These are phyloP conservation scores for Panurus biarmicus DNA, from an alignment of 2,113 vertebrate genomes.

Conservation along the genomic window DNA sequence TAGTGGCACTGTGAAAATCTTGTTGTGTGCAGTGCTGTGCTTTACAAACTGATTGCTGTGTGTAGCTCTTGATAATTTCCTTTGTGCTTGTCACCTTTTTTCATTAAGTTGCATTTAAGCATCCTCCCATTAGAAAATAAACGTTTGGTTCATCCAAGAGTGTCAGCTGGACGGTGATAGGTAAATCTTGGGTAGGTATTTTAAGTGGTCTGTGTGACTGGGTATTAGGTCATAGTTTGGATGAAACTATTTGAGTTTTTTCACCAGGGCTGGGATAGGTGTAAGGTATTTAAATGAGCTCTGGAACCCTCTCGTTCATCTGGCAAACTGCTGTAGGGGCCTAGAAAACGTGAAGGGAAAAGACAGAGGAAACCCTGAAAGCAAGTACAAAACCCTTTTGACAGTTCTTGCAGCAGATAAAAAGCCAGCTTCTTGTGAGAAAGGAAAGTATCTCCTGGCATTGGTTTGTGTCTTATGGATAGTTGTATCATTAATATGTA, in stretches of 20 bases:
- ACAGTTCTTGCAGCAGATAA: constrained; percentile 59
- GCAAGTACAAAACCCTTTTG: constrained; percentile 58
- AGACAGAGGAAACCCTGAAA: constrained; percentile 29
- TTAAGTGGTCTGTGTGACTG: not conserved
- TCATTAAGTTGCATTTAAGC: not conserved
- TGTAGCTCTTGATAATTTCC: not conserved
- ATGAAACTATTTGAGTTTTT: constrained; percentile 1
- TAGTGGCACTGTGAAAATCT: not conserved
- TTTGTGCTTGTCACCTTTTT: not conserved
- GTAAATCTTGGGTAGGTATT: not conserved
- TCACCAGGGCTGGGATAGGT: constrained; percentile 1
- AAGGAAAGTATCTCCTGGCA: not conserved
- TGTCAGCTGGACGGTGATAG: not conserved
- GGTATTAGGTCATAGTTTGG: not conserved
- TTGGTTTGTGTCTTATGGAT: constrained; percentile 6
- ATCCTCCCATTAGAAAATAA: not conserved
- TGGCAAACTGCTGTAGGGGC: not conserved
- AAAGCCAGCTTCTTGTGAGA: constrained; percentile 21
- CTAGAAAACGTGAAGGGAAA: not conserved
- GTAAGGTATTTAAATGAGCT: constrained; percentile 52
- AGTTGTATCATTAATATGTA: constrained; percentile 9
- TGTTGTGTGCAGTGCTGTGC: not conserved
- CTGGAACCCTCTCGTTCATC: constrained; percentile 43
- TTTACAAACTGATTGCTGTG: not conserved
- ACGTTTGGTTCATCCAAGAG: not conserved